Evolutionary conservation across 2,797 vertebrate species (phyloP), one percentile per base, ranked within the genome.

Genomic region (Cuculus canorus): DNA sequence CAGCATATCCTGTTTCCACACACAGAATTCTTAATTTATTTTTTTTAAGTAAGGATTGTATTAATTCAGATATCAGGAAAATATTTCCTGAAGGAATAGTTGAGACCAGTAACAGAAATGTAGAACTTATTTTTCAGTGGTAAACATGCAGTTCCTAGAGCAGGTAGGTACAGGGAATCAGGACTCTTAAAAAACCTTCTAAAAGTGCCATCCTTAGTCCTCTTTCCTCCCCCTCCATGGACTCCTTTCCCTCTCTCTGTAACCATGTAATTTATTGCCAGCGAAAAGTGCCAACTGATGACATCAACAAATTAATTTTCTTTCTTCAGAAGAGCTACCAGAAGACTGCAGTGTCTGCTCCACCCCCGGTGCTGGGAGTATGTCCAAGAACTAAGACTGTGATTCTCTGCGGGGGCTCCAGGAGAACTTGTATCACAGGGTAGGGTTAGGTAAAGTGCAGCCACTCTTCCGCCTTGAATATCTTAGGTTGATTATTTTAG

Each of bases 231-330:
- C 41, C 10, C 50, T 89, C 17, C 24, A 28, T 63, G 65, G 80
- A 59, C 56, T 86, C 43, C 27, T 17, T 63, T 90, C 19, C 23
- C 21, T 66, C 39, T 37, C 86, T 64, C 68, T 85, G 39, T 16
- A 90, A 86, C 32, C 25, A 60, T 8, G 21, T 68, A 82, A 94
- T 88, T 92, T 82, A 94, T 27, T 86, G 77, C 63, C 60, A 16
- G 41, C 73, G 71, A 68, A 61, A 71, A 84, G 73, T 59, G 90
- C 83, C 92, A 96, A 17, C 0, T 77, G 78, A 94, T 96, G 95
- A 92, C 48, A 84, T 80, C 83, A 94, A 91, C 53, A 69, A 90
- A 71, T 87, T 92, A 64, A 93, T 94, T 90, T 77, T 86, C 48
- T 84, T 73, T 88, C 86, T 56, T 85, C 60, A 92, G 71, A 93